phyloP scores from a whole-genome alignment of 2,113 vertebrate species.

The Erythrolamprus reginae region DNA sequence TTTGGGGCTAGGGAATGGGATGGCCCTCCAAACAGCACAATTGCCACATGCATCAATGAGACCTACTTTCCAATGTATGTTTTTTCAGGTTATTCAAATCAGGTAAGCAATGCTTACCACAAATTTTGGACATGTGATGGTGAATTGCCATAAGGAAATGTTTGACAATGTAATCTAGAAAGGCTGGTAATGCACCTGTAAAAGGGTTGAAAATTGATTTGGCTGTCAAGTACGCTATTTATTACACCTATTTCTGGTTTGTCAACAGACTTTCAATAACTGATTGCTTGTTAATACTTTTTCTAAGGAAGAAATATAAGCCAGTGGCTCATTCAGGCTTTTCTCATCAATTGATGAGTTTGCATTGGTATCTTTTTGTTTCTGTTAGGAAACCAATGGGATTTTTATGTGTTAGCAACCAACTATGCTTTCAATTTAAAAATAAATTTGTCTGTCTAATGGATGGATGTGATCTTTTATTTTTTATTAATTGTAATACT shows the following conservation, averaged over 20 bases:
- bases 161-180: neutral
- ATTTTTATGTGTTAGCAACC: neutral
- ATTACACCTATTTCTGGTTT: neutral
- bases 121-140: neutral
- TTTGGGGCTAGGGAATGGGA: neutral
- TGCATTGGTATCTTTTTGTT: neutral
- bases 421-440: neutral
- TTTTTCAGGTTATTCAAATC: neutral
- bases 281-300: conserved; percentile 1
- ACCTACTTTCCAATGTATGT: neutral
- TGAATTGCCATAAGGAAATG: neutral
- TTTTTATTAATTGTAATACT: neutral
- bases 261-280: neutral
- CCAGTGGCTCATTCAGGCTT: neutral
- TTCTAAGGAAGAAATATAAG: neutral
- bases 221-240: neutral
- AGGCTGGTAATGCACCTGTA: neutral
- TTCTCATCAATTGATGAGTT: neutral
- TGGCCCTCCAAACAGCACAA: neutral
- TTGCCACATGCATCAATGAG: neutral
- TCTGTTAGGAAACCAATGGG: neutral
- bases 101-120: neutral
- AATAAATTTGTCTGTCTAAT: neutral
- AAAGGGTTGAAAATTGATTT: neutral
- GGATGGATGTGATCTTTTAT: neutral